Conservation (phyloP, 2,113 vertebrate genomes). For the Rhinopomastus cyanomelas region DNA sequence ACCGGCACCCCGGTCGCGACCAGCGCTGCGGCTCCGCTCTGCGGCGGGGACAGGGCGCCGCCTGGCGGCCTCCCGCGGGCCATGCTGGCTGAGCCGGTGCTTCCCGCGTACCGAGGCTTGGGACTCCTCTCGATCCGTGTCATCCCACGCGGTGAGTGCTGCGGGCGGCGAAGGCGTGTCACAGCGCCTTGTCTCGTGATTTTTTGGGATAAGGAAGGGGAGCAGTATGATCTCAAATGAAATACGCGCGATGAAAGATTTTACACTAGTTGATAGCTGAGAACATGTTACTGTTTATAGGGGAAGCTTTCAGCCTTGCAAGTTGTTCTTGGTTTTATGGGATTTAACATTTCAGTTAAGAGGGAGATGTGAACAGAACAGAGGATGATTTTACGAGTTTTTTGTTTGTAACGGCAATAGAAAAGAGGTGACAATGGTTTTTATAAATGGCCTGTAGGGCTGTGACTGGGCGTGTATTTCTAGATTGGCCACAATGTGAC, state of each 20-base stretch:
- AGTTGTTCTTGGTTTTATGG: not conserved
- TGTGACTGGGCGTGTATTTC: not conserved
- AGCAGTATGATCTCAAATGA: not conserved
- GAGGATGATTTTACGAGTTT: not conserved
- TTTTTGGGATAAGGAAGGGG: not conserved
- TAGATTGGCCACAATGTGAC: not conserved
- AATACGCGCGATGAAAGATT: not conserved
- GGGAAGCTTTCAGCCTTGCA: not conserved
- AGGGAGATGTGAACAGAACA: not conserved
- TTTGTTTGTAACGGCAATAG: not conserved
- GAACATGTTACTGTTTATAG: not conserved
- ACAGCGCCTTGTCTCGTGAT: fast-evolving
- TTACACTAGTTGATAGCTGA: not conserved
- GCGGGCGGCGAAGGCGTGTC: not conserved
- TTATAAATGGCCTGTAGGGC: not conserved
- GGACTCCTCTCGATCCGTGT: fast-evolving
- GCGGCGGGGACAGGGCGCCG: not conserved
- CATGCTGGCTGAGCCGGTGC: no score
- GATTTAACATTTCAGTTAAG: not conserved
- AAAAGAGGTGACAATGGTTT: not conserved
- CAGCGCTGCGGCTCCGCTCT: no score
- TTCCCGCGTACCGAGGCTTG: no score
- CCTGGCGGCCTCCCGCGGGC: not conserved
- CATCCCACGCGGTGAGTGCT: fast-evolving
- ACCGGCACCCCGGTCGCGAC: no score